Conservation (phyloP, 2,888 invertebrate species). For the Aethes cnicana region DNA sequence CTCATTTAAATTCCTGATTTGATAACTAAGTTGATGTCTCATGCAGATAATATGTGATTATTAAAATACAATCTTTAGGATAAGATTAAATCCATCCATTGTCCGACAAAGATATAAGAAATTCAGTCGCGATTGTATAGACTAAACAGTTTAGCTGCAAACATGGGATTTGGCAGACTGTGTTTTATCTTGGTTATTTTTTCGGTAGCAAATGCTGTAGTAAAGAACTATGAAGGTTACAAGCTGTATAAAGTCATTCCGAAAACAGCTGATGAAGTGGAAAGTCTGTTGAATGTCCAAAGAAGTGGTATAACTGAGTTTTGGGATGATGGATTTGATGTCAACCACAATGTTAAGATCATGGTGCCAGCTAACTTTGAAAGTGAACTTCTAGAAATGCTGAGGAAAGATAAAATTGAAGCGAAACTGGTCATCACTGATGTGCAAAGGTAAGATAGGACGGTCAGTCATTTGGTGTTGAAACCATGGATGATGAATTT, state of each 20-base stretch:
- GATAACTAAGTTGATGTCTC: not conserved
- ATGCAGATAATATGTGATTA: constrained; percentile 3
- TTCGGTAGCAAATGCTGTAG: constrained; percentile 34
- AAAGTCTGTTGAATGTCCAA: constrained; percentile 68
- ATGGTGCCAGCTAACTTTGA: constrained; percentile 56
- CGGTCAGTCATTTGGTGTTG: too few relatives aligned
- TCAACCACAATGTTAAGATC: constrained; percentile 58
- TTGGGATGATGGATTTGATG: constrained; percentile 56
- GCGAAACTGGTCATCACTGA: constrained; percentile 50
- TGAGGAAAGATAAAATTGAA: constrained; percentile 42
- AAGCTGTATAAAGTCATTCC: constrained; percentile 82
- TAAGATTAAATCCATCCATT: constrained; percentile 13
- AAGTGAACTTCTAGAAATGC: constrained; percentile 40
- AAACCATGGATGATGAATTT: too few relatives aligned
- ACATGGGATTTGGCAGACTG: constrained; percentile 44
- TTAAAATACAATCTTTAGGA: constrained; percentile 2
- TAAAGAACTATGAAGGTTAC: constrained; percentile 78
- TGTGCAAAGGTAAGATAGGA: constrained; percentile 56
- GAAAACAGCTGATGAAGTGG: constrained; percentile 67
- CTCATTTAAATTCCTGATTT: not conserved
- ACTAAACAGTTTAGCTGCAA: constrained; percentile 22
- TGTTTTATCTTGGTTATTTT: constrained; percentile 38
- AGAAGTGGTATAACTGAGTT: constrained; percentile 57
- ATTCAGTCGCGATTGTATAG: not conserved
- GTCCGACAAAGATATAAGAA: not conserved